Conservation (phyloP, 2,888 invertebrate genomes). For the Glaucopsyche alexis region DNA sequence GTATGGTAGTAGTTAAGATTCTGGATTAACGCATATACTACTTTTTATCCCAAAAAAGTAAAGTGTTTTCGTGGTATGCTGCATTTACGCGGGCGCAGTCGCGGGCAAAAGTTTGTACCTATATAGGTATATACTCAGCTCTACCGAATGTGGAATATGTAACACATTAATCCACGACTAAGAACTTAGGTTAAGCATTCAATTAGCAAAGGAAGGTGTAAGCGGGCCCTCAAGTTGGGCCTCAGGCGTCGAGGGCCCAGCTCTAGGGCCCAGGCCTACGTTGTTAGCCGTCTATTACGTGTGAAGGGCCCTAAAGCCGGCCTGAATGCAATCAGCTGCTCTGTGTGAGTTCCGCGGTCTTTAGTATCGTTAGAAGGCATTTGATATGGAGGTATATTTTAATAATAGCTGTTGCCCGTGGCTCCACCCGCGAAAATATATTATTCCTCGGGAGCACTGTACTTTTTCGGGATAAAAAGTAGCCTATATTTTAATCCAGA, state of each 20-base stretch:
- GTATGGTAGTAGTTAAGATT: no score
- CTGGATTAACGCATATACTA: no score
- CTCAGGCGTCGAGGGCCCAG: conserved; percentile 45
- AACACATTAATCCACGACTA: conserved; percentile 9
- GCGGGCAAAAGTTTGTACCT: neutral
- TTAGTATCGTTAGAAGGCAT: neutral
- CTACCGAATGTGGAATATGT: no score
- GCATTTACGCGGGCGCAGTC: no score
- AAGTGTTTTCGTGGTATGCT: no score
- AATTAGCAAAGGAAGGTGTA: conserved; percentile 51
- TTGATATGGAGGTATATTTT: neutral
- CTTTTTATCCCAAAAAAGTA: no score
- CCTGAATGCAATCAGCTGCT: conserved; percentile 47
- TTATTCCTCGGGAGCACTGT: no score
- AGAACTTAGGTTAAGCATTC: conserved; percentile 45
- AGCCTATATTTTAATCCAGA: no score
- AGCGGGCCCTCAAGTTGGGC: conserved; percentile 38
- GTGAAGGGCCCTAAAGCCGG: conserved; percentile 50
- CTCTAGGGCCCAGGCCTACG: conserved; percentile 44
- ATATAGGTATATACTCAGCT: neutral
- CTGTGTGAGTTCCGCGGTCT: conserved; percentile 38
- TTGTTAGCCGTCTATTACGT: conserved; percentile 65
- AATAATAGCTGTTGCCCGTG: no score
- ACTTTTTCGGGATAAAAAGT: no score
- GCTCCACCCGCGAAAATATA: no score